Evolutionary conservation across 1,140 invertebrate species (phyloP).

Genomic region (Psilanteris sp.): DNA sequence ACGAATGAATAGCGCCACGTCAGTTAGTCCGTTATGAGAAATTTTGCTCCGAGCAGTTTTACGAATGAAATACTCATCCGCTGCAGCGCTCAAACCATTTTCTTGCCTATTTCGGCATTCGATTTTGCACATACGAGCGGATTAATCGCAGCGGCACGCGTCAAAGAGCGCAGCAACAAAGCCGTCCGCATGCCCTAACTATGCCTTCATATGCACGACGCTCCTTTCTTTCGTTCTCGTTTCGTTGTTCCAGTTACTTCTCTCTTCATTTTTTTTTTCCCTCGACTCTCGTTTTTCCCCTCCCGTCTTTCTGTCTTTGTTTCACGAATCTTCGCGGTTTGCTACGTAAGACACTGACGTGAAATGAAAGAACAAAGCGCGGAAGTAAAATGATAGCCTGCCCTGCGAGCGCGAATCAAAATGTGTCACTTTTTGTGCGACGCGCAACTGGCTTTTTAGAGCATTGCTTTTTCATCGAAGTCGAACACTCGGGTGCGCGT

Average conservation of each 20-base stretch:
- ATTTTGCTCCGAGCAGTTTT: constrained; percentile 45
- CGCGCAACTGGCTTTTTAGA: neutral
- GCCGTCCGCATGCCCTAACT: constrained; percentile 43
- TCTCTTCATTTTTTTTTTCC: constrained; percentile 36
- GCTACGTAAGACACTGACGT: constrained; percentile 47
- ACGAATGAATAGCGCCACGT: constrained; percentile 18
- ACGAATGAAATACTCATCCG: constrained; percentile 34
- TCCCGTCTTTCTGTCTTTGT: no score
- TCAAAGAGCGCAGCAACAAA: constrained; percentile 67
- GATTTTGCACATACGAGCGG: constrained; percentile 66
- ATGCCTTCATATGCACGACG: constrained; percentile 39
- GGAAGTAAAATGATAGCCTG: constrained; percentile 46
- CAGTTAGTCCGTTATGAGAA: constrained; percentile 17
- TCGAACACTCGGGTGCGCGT: neutral
- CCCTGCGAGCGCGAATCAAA: constrained; percentile 24
- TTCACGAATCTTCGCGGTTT: constrained; percentile 50
- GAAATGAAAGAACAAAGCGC: constrained; percentile 57
- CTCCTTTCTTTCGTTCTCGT: constrained; percentile 48
- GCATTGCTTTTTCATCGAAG: neutral
- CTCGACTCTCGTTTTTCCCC: constrained; percentile 13
- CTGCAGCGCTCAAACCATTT: constrained; percentile 40
- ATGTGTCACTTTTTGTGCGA: constrained; percentile 13
- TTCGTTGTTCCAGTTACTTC: constrained; percentile 47
- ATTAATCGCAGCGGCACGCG: constrained; percentile 66
- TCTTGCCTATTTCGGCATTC: constrained; percentile 56